A percentile compares a stretch with the other conserved stretches of the same genome.
These are phyloP conservation scores for Xestia ashworthii DNA, from an alignment of 2,888 invertebrate genomes.

Conservation along the genomic window DNA sequence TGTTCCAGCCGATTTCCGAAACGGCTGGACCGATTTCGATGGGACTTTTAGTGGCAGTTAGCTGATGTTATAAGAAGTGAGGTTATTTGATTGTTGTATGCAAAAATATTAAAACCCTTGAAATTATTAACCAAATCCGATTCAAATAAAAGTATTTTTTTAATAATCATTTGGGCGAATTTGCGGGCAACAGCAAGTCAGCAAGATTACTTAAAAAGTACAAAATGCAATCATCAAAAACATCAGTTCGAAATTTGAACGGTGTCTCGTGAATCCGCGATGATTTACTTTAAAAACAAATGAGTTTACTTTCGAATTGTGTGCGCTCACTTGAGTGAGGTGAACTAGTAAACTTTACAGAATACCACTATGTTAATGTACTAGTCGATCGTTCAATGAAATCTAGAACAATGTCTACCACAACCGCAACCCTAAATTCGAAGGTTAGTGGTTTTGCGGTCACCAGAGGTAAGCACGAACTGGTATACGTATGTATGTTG, in stretches of 20 bases:
- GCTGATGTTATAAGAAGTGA: no score
- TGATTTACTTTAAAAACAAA: background rate
- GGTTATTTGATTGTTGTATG: no score
- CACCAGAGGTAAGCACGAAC: background rate
- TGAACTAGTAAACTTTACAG: background rate
- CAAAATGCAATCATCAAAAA: background rate
- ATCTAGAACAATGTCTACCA: conserved; percentile 12
- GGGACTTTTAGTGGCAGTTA: no score
- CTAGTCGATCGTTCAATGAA: conserved; percentile 13
- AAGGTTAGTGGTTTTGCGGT: conserved; percentile 28
- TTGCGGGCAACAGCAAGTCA: no score
- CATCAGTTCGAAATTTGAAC: background rate
- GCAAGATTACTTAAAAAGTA: no score
- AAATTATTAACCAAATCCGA: no score
- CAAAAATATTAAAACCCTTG: no score
- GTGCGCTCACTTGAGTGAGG: conserved; percentile 16
- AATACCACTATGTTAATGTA: background rate
- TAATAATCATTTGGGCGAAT: no score
- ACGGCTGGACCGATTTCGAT: no score
- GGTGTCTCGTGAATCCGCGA: background rate
- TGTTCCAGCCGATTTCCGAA: no score
- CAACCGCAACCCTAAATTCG: conserved; percentile 36
- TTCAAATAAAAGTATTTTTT: no score
- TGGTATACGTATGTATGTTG: background rate
- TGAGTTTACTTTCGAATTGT: conserved; percentile 2